These are phyloP conservation scores for Girardinichthys multiradiatus DNA, from an alignment of 2,113 vertebrate species.

Conservation along the genomic window DNA sequence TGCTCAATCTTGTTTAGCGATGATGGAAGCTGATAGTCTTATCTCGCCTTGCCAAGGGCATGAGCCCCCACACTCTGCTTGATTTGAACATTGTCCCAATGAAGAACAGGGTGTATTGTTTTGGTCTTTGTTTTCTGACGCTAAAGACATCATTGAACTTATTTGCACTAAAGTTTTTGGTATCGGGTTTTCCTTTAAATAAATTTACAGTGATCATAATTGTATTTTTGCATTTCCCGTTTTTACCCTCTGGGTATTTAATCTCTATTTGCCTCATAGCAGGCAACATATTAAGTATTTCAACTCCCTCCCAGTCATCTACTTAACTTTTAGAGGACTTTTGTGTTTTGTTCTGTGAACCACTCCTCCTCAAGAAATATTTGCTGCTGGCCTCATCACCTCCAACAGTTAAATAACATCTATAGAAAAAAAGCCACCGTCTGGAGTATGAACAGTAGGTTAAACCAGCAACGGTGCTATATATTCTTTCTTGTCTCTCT, in stretches of 20 bases:
- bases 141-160: slow-evolving; percentile 47
- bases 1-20: slow-evolving; percentile 84
- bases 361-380: slow-evolving; percentile 70
- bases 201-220: slow-evolving; percentile 16
- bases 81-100: slow-evolving; percentile 72
- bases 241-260: not conserved
- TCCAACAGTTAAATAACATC: slow-evolving; percentile 73
- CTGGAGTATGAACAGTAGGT: slow-evolving; percentile 76
- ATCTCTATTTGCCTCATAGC: slow-evolving; percentile 19
- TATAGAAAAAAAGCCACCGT: slow-evolving; percentile 74
- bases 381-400: slow-evolving; percentile 69
- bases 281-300: slow-evolving; percentile 57
- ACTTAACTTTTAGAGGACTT: slow-evolving; percentile 63
- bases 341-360: slow-evolving; percentile 75
- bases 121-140: slow-evolving; percentile 27
- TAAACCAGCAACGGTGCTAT: slow-evolving; percentile 69
- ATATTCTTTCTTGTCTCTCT: slow-evolving; percentile 59
- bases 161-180: slow-evolving; percentile 57
- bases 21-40: slow-evolving; percentile 85
- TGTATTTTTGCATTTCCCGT: not conserved
- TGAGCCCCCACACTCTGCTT: slow-evolving; percentile 68
- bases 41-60: slow-evolving; percentile 83
- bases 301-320: slow-evolving; percentile 59
- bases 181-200: not conserved
- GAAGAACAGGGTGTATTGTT: slow-evolving; percentile 37